Base-by-base conservation (phyloP, 2,888 invertebrate genomes). In the Rhagonycha lutea region DNA sequence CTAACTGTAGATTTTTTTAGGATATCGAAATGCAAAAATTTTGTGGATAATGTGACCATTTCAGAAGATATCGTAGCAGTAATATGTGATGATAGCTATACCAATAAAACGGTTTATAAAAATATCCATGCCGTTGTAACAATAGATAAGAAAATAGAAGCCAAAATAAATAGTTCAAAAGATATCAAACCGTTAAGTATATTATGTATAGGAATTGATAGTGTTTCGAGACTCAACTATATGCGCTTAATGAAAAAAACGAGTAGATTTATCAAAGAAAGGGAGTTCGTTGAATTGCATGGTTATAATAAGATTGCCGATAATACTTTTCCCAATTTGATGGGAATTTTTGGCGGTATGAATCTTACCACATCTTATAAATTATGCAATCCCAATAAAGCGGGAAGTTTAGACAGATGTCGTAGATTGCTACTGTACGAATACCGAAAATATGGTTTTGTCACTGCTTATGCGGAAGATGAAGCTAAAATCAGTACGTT, bases 241-340 rank as follows among this genome's bases (percentile, higher is more conserved):
- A 90, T 92, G 18, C 90, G 95, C 70, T 92, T 94, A 9, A 92
- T 97, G 92, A 93, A 94, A 0, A 89, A 91, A 83, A 96, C 96
- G 0, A 89, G 91, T 1, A 87, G 90, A 14, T 93, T 92, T 84
- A 88, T 97, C 47, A 88, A 91, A 67, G 90, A 92, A 18, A 91
- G 82, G 68, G 79, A 79, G n/a, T 87, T 87, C 83, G 76, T 84
- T 12, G 87, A 87, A 80, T 83, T 86, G 62, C 79, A 80, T 68
- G 86, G 85, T 1, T 88, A 87, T 75, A 91, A 90, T 80, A 91
- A 95, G 91, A 91, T 95, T 78, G 96, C 92, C 8, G 97, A 97
- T 84, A 97, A 97, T 83, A 97, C 97, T 0, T 96, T 95, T 84
- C 96, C 97, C 0, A 98, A 98, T 87, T 87, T 98, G 69, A 94